Conservation (phyloP, 2,113 vertebrate genomes). For the Passer montanus region DNA sequence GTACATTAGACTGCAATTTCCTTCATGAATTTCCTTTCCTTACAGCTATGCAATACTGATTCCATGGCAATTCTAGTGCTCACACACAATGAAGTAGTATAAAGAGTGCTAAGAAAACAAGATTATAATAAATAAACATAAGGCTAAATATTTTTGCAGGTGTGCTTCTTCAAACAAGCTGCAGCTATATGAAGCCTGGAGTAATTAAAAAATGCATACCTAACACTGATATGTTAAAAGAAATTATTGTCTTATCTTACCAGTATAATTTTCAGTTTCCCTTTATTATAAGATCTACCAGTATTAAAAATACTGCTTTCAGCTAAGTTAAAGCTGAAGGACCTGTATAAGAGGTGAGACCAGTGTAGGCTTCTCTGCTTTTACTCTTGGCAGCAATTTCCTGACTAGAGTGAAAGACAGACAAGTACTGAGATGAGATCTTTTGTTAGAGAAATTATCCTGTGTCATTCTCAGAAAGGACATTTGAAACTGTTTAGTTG, state of each 20-base stretch:
- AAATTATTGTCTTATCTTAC: background rate
- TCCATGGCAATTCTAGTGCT: constrained; percentile 9
- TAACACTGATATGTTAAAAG: background rate
- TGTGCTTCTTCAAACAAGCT: background rate
- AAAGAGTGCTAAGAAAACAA: constrained; percentile 38
- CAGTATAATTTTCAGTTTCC: background rate
- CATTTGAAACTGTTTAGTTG: background rate
- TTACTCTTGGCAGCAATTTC: background rate
- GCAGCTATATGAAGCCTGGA: background rate
- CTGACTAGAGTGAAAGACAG: background rate
- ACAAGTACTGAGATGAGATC: background rate
- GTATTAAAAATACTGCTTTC: background rate
- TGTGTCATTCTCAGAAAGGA: background rate
- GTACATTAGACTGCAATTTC: constrained; percentile 31
- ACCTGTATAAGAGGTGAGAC: background rate
- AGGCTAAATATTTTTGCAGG: constrained; percentile 14
- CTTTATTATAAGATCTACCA: background rate
- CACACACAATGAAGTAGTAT: background rate
- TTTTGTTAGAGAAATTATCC: background rate
- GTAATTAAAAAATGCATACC: background rate
- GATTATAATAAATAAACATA: constrained; percentile 45
- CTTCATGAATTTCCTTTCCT: constrained; percentile 37
- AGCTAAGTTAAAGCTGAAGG: background rate
- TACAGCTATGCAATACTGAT: background rate
- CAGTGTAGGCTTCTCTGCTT: background rate